A percentile compares a stretch with the other conserved stretches of the same genome.
Evolutionary conservation across 2,797 vertebrate genomes (phyloP).

Genomic region (Apodemus agrarius): DNA sequence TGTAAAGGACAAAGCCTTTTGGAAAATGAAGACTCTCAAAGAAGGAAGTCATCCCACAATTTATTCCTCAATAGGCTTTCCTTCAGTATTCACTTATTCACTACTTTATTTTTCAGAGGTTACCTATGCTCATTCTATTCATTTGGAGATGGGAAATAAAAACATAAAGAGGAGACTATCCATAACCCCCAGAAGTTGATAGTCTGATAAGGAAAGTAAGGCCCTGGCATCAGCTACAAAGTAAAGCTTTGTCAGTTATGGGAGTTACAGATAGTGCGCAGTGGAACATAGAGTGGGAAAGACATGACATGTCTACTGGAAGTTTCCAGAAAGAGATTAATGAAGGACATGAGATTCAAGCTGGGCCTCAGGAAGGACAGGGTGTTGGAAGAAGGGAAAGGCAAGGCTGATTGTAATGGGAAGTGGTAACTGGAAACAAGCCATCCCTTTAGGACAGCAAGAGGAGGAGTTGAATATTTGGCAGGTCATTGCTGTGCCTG

Average conservation of each 20-base stretch:
- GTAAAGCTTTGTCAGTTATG: slow-evolving; percentile 34
- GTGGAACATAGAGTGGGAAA: not conserved
- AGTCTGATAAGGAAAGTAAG: slow-evolving; percentile 59
- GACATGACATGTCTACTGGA: slow-evolving; percentile 11
- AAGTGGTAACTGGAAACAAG: not conserved
- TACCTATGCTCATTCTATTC: slow-evolving; percentile 35
- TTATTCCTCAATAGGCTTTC: not conserved
- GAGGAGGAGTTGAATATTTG: not conserved
- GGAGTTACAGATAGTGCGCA: slow-evolving; percentile 19
- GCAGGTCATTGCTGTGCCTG: not conserved
- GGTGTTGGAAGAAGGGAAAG: not conserved
- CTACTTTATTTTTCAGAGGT: slow-evolving; percentile 29
- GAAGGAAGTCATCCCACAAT: not conserved
- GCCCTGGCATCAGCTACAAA: not conserved
- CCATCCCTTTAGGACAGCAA: not conserved
- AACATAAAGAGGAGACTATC: slow-evolving; percentile 5
- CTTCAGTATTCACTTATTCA: not conserved
- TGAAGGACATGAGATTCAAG: not conserved
- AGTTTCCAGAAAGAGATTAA: slow-evolving; percentile 37
- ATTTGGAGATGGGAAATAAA: slow-evolving; percentile 3
- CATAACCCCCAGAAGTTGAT: not conserved
- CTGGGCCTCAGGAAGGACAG: not conserved
- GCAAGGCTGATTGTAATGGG: not conserved
- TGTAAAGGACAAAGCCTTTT: not conserved
- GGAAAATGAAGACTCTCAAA: not conserved